Evolutionary conservation across 2,888 invertebrate genomes (phyloP), one percentile per base, ranked within the genome.

Genomic region (Pyrocoelia pectoralis): DNA sequence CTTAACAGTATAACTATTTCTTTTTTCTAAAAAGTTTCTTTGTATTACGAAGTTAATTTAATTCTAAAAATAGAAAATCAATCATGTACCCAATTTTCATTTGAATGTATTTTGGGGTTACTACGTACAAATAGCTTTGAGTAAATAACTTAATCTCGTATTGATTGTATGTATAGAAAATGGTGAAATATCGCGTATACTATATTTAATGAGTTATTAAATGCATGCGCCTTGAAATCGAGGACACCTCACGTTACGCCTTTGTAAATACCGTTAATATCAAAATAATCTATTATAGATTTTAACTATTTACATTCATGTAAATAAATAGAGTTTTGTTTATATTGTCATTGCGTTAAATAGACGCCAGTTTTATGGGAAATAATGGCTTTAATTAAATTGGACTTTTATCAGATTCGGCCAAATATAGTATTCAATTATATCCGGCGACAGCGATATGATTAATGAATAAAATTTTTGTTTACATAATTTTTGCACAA

Each of bases 11-110:
- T n/a, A n/a, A n/a, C n/a, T n/a, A n/a, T n/a, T n/a, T n/a, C 8
- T n/a, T 12, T 40, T 40, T 40, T n/a, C 40, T 12, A n/a, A 40
- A 40, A 3, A n/a, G 40, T 8, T n/a, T 40, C 40, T 40, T 29
- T 5, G 9, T n/a, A 40, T 12, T 40, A 40, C 24, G 24, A 24
- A 3, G 24, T 24, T 43, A 43, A 43, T 43, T 43, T 43, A 43
- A 15, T 43, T 15, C 43, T 43, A 14, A 43, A 43, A 14, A 43
- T 43, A 43, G 43, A 43, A 43, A 43, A 43, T 43, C 43, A 43
- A 43, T 43, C 12, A 12, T 12, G 4, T 5, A 24, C 24, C 6
- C 24, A 24, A 24, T 6, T 24, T 24, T 24, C 24, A 6, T 3
- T 3, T 3, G 3, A 24, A 33, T 8, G 33, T 33, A 33, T 33